Base-by-base conservation (phyloP, 2,888 invertebrate species). In the Biston betularia region DNA sequence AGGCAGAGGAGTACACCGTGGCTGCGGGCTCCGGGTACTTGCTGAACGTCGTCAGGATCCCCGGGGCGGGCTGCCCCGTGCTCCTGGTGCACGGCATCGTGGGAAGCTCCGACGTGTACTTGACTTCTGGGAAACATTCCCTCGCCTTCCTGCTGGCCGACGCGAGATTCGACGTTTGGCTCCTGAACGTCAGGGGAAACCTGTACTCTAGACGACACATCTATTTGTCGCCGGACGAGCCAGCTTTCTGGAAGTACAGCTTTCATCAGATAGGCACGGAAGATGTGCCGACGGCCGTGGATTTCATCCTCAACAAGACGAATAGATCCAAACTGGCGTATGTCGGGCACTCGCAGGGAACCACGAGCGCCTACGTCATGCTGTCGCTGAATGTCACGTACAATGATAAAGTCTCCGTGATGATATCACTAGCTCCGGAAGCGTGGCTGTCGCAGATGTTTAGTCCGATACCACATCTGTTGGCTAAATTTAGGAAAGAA, bases 11-110 rank as follows among this genome's bases (percentile, higher is more conserved):
- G 24, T 96, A 96, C 77, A 81, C 88, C 8, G 92, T 96, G 5
- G 83, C 89, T 71, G 97, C 97, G 0, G 88, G 94, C 56, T 97
- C 97, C 85, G 97, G 97, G 0, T 97, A 96, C 86, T 88, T 97
- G 44, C 48, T 66, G 52, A 48, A 7, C 5, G 5, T 61, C 14
- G n/a, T 53, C 40, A 40, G 61, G 10, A 52, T 63, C 11, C 45
- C 34, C 11, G 40, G 52, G n/a, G 2, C 35, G 0, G 53, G 61
- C 6, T 38, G 40, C 0, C 38, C 52, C 4, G 65, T 66, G n/a
- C 52, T 66, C 4, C 15, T 66, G 7, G 42, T 60, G 10, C 65
- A 60, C 33, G 65, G 65, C 1, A 6, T 65, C 10, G 7, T 55
- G 5, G 38, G 35, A 38, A 53, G 38, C 38, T 38, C 38, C 10